Base-by-base conservation (phyloP, 2,797 vertebrate species). In the Pyrocephalus nanus region DNA sequence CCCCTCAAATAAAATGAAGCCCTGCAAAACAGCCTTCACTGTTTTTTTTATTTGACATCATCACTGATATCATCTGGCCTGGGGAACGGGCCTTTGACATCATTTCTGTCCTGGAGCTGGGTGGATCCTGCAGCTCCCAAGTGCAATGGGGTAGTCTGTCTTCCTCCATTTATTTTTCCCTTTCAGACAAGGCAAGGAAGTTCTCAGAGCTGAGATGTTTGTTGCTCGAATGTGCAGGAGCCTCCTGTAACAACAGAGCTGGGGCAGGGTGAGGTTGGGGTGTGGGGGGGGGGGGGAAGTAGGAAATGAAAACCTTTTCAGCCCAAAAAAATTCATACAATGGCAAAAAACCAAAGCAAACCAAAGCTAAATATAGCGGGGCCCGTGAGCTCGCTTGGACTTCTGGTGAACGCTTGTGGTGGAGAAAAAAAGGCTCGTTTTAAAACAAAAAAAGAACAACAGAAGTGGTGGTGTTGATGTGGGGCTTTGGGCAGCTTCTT, bases 331-430 rank as follows among this genome's bases (percentile, higher is more conserved):
- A 43, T 54, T 38, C 61, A 5, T 36, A 32, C 27, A 58, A 6
- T 87, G 91, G 92, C 95, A 88, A 80, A 77, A 94, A 83, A 2
- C 32, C 78, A 94, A 96, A 95, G 75, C 71, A 95, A 95, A 93
- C 82, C 69, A 17, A 90, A 61, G 75, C 82, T 92, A 94, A 96
- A 94, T 95, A 95, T 95, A 94, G 90, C 11, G 2, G 27, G 42
- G 79, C 93, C 75, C 0, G 0, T 71, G 79, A 95, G 91, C 71
- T 86, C 5, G 5, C 66, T 92, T 61, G n/a, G 76, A 69, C 69
- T 92, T n/a, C 79, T 81, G 42, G 20, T 84, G 79, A 50, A 23
- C 47, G 64, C 72, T 88, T 78, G 77, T 66, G 67, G 73, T 58
- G 67, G 32, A 27, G 51, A 54, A 55, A 34, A 13, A 75, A 66